Evolutionary conservation across 1,140 invertebrate genomes (phyloP), one percentile per base, ranked within the genome.

Genomic region (Nymphalis io): DNA sequence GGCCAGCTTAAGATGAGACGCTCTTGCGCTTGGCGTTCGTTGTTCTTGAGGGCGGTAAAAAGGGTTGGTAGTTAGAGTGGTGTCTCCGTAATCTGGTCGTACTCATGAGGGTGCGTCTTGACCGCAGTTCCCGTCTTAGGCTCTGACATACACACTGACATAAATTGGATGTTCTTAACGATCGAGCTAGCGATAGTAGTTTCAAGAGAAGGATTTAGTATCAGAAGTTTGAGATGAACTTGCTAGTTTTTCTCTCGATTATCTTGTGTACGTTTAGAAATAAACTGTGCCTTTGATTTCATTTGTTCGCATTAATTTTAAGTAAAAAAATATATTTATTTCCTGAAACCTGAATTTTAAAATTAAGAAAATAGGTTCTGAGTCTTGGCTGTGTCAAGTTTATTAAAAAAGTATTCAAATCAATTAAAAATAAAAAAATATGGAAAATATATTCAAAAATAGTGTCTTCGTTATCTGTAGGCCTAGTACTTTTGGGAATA

Each of bases 11-110:
- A 55, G 23, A 21, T 57, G 76, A 70, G 39, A 74, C 57, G 60
- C 62, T 60, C 68, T 71, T 65, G 62, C 60, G 48, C 40, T 59
- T 57, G n/a, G 44, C 38, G 40, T 63, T 55, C 72, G 71, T 78
- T 78, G 76, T 78, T 78, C 76, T 75, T 64, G 70, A 53, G 33
- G 71, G 59, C 33, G 44, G 67, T 68, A 75, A 76, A 74, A 78
- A 75, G 66, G 65, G 64, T 57, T 61, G 65, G 68, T 55, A 46
- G 66, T 64, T 68, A 59, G 59, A 75, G 71, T 63, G 66, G 68
- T 71, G 23, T 73, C 70, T 73, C 39, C 23, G 27, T 75, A 61
- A 46, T 59, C 8, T 78, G 76, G 76, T 59, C 33, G 58, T 53
- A 55, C 57, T 63, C 61, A 23, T 67, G 53, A 72, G 70, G 74